phyloP scores from a whole-genome alignment of 1,140 invertebrate species.

The Ephestia elutella region DNA sequence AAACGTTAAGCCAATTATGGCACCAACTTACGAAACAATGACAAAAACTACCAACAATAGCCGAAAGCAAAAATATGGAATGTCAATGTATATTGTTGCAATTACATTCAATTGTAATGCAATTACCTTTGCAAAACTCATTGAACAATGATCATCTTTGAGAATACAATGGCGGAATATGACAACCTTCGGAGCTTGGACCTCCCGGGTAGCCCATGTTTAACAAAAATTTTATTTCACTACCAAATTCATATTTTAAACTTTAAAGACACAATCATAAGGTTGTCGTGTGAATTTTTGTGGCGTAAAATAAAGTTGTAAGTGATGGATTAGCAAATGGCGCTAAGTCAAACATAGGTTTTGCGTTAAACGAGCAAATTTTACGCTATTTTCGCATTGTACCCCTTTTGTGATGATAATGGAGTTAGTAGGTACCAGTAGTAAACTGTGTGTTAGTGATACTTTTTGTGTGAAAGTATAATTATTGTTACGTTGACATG shows the following conservation, averaged over 20 bases:
- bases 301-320: background rate
- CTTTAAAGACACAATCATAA: background rate
- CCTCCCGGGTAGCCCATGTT: slow-evolving; percentile 19
- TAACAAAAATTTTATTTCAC: background rate
- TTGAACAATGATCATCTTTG: slow-evolving; percentile 32
- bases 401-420: background rate
- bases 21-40: background rate
- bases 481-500: background rate
- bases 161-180: slow-evolving; percentile 30
- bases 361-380: slow-evolving; percentile 1
- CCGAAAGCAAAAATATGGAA: slow-evolving; percentile 14
- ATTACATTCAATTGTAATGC: slow-evolving; percentile 34
- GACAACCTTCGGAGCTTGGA: slow-evolving; percentile 37
- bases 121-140: slow-evolving; percentile 40
- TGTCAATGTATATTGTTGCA: slow-evolving; percentile 24
- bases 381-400: slow-evolving; percentile 14
- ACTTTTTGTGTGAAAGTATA: background rate
- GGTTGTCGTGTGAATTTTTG: background rate
- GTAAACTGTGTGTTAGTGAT: background rate
- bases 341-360: slow-evolving; percentile 7
- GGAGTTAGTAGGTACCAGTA: background rate
- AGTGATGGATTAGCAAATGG: slow-evolving; percentile 5
- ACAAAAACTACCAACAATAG: slow-evolving; percentile 7
- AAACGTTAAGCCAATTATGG: background rate
- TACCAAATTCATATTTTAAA: background rate